Evolutionary conservation across 2,888 invertebrate genomes (phyloP), one percentile per base, ranked within the genome.

Genomic region (Lepidonotus clava): DNA sequence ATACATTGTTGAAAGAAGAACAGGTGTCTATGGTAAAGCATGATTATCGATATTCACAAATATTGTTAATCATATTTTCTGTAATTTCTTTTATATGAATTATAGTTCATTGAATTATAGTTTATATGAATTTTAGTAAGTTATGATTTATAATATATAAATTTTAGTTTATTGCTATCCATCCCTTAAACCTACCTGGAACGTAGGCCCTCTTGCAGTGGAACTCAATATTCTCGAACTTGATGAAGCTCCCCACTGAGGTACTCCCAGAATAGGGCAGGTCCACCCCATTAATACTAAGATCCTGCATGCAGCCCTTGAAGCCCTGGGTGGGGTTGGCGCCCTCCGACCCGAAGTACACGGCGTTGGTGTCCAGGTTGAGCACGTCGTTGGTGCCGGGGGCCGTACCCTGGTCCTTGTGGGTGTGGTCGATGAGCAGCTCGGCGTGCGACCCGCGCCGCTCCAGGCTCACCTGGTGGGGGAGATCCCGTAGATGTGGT

Each of bases 341-440:
- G 32, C 98, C 97, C 93, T 97, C 96, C 0, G 97, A 98, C 28
- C 98, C 98, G 83, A 98, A 95, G 91, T 97, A 97, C 90, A 98
- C 95, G 91, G 97, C 97, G 92, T 97, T 97, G 34, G 96, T 96
- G 93, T 97, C 97, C 86, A 97, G 95, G 94, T 98, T 98, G 76
- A 98, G 95, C 89, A 98, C 96, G 89, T 96, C 96, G 92, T 96
- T 96, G n/a, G 96, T 95, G 28, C 97, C 97, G 0, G 97, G 97
- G 1, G 98, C 97, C n/a, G 90, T 91, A 2, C 94, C 93, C 91
- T 96, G 96, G 0, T 96, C 96, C 0, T 96, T 95, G 92, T 96
- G 96, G 77, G 95, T 96, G 8, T 96, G 96, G 94, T 98, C 98
- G 56, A 98, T 96, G 32, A 96, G 96, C 0, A 98, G 95, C 77